Evolutionary conservation across 2,797 vertebrate species (phyloP).

Genomic region (Meda fulgida): DNA sequence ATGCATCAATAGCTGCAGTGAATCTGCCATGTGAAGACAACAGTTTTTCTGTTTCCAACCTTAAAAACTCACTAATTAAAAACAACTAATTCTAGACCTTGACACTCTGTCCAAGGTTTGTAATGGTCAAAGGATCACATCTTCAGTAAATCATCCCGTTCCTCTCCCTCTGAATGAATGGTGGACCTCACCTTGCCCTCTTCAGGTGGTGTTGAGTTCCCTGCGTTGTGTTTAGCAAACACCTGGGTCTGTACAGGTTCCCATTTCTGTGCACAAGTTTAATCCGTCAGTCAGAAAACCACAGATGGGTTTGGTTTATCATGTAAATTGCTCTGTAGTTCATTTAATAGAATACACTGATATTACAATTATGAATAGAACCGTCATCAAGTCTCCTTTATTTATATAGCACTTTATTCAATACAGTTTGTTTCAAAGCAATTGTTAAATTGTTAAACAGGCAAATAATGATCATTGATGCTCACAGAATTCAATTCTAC

Average conservation of each 20-base stretch:
- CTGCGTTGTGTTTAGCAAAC: slow-evolving; percentile 41
- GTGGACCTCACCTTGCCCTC: slow-evolving; percentile 14
- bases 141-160: neutral
- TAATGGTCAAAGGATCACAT: neutral
- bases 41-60: neutral
- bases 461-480: neutral
- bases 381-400: neutral
- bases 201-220: slow-evolving; percentile 38
- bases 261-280: neutral
- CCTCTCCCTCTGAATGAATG: neutral
- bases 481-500: neutral
- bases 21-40: slow-evolving; percentile 13
- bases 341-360: neutral
- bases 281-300: neutral
- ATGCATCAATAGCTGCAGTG: neutral
- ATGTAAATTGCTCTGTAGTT: neutral
- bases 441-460: neutral
- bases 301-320: neutral
- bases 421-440: neutral
- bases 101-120: slow-evolving; percentile 3
- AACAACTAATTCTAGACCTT: slow-evolving; percentile 10
- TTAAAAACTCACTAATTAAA: neutral
- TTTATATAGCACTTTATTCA: neutral
- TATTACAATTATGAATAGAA: neutral
- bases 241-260: neutral